Percentiles rank a stretch among this genome's conserved stretches.
Conservation (phyloP, 2,113 vertebrate species). For the Tupaia chinensis region DNA sequence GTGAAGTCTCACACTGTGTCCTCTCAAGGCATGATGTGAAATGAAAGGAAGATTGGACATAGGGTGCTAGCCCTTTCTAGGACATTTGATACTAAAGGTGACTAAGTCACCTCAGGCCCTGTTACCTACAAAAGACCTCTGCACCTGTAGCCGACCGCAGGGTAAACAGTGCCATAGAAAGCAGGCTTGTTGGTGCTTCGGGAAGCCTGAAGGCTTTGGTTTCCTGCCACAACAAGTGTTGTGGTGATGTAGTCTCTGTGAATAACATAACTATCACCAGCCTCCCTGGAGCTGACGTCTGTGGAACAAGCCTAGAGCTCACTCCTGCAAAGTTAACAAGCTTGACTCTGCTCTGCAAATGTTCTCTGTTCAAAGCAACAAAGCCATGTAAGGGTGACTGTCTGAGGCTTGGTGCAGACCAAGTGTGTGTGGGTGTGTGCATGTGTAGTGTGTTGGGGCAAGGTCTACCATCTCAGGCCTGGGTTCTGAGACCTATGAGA, state of each 20-base stretch:
- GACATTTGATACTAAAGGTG: background rate
- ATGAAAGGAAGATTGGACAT: conserved; percentile 36
- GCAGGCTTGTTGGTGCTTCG: background rate
- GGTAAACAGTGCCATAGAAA: background rate
- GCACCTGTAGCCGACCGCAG: background rate
- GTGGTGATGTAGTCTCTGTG: background rate
- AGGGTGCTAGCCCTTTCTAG: background rate
- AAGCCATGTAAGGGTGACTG: background rate
- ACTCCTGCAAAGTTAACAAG: background rate
- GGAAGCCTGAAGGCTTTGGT: background rate
- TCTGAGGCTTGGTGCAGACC: background rate
- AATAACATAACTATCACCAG: background rate
- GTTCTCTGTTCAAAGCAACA: background rate
- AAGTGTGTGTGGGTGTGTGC: background rate
- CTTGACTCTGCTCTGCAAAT: background rate
- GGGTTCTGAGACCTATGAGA: background rate
- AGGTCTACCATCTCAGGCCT: background rate
- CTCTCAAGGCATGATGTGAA: background rate
- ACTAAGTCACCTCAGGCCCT: background rate
- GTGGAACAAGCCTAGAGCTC: background rate
- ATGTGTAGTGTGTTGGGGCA: background rate
- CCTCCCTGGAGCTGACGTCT: background rate
- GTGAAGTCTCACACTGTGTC: conserved; percentile 28
- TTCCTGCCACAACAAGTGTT: background rate
- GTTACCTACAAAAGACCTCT: background rate